phyloP scores from a whole-genome alignment of 2,797 vertebrate species.

The Anguilla marmorata region DNA sequence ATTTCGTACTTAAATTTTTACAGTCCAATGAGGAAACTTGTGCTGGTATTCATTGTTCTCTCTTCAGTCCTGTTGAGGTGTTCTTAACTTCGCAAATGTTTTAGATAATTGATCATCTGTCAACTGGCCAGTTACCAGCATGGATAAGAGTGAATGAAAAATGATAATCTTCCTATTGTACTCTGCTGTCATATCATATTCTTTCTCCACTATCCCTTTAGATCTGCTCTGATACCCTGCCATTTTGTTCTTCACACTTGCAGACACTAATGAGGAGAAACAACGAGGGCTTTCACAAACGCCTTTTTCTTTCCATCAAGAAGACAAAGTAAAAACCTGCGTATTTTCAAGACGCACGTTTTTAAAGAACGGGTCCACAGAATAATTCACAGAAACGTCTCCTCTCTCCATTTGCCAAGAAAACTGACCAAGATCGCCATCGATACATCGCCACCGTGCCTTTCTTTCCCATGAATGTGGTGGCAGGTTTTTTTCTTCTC shows the following conservation, averaged over 20 bases:
- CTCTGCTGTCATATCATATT: neutral
- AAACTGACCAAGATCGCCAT: constrained; percentile 14
- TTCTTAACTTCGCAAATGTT: neutral
- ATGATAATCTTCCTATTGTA: neutral
- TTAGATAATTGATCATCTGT: neutral
- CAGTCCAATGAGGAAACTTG: neutral
- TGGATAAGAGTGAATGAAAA: neutral
- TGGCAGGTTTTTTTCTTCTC: constrained; percentile 30
- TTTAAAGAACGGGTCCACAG: neutral
- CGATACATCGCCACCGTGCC: constrained; percentile 41
- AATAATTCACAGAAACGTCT: neutral
- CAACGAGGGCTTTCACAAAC: constrained; percentile 4
- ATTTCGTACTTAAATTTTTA: neutral
- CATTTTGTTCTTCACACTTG: constrained; percentile 40
- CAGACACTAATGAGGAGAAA: constrained; percentile 38
- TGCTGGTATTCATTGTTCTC: neutral
- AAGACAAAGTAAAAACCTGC: constrained; percentile 32
- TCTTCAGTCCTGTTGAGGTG: neutral
- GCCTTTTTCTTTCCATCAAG: neutral
- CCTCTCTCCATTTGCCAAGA: constrained; percentile 23
- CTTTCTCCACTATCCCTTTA: neutral
- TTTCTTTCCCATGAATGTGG: constrained; percentile 43
- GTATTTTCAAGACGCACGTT: neutral
- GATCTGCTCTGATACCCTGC: neutral
- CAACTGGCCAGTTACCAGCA: neutral